phyloP scores from a whole-genome alignment of 2,888 invertebrate species.

The Escarpia spicata region DNA sequence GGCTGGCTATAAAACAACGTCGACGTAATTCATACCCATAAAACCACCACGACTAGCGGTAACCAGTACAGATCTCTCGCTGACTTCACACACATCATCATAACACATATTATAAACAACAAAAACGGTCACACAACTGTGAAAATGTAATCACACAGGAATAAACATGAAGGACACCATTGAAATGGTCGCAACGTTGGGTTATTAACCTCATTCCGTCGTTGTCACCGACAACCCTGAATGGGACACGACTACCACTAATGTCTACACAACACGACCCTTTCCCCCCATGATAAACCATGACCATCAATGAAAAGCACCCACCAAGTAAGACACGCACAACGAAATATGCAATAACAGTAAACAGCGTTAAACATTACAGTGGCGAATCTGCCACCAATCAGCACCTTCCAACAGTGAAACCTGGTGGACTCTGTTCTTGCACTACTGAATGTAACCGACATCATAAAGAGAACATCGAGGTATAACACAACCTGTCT shows the following conservation, averaged over 20 bases:
- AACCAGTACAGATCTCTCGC: not conserved
- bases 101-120: not conserved
- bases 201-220: not conserved
- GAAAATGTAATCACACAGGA: not conserved
- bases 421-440: not conserved
- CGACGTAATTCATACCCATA: not conserved
- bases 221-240: not conserved
- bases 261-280: not conserved
- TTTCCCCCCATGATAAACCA: not conserved
- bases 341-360: not conserved
- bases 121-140: not conserved
- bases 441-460: not conserved
- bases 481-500: not conserved
- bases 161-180: not conserved
- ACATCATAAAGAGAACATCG: not conserved
- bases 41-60: not conserved
- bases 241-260: not conserved
- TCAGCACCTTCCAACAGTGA: not conserved
- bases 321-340: not conserved
- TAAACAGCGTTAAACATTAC: not conserved
- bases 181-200: not conserved
- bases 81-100: not conserved
- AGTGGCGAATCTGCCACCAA: not conserved
- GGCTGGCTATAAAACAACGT: conserved; percentile 16
- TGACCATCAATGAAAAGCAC: not conserved